Base-by-base conservation (phyloP, 2,888 invertebrate genomes). In the Dysmachus trigonus region DNA sequence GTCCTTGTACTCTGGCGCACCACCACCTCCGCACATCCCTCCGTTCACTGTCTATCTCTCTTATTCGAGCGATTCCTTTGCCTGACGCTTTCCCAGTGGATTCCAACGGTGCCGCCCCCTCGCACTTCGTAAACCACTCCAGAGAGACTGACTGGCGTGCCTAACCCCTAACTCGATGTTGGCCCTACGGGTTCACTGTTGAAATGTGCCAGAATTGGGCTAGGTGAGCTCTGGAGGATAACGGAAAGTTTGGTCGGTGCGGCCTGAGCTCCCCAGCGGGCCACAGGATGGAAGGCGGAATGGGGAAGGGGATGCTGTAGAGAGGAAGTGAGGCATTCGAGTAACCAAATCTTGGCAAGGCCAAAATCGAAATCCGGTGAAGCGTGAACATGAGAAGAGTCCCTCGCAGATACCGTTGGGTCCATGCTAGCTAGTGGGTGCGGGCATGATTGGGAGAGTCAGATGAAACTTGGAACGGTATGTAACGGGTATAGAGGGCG, bases 361-460 rank as follows among this genome's bases (percentile, higher is more conserved):
- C 72, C 38, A 72, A 83, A 83, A 71, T 72, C 83, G 41, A 83
- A 83, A 35, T 83, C 83, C 72, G 33, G 35, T 72, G 83, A 83
- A 83, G 83, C 72, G 33, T 81, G 31, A 81, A 81, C 81, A 62
- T 81, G 83, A n/a, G n/a, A 81, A 77, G 51, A 30, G n/a, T 30
- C 31, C 38, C 33, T 41, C 38, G 38, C 27, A 62, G 62, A 62
- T 62, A 18, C 8, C 62, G 35, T 31, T 79, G 13, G 62, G 27
- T 62, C 62, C 62, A n/a, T 62, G 27, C 53, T 53, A n/a, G 53
- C 10, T 18, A 15, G 41, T 18, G 41, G 41, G 77, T 22, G n/a
- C n/a, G n/a, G 41, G 22, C 10, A 38, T 6, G 8, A n/a, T 31
- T 1, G 35, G n/a, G 51, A n/a, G n/a, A n/a, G n/a, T n/a, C n/a